phyloP scores from a whole-genome alignment of 2,888 invertebrate genomes.

The Germaria angustata region DNA sequence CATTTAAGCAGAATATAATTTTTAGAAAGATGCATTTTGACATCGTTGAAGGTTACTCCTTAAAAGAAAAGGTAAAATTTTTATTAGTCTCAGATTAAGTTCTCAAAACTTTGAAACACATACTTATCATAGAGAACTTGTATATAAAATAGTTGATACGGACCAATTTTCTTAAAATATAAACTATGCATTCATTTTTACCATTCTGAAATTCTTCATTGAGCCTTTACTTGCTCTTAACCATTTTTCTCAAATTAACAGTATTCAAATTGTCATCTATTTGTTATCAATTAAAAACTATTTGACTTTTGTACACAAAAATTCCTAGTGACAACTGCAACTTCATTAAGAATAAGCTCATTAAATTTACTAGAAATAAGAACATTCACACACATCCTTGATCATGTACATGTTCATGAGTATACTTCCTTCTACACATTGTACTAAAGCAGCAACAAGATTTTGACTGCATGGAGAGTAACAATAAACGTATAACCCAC shows the following conservation, averaged over 20 bases:
- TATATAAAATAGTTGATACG: no score
- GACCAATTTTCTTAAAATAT: no score
- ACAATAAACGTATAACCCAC: neutral
- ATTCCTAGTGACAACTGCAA: conserved; percentile 35
- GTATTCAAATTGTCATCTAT: conserved; percentile 5
- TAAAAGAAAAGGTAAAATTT: no score
- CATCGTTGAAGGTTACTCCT: no score
- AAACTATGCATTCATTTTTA: no score
- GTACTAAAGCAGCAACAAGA: conserved; percentile 13
- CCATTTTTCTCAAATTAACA: conserved; percentile 9
- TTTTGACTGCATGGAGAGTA: neutral
- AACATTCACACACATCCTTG: no score
- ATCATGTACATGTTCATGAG: neutral
- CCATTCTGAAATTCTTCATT: neutral
- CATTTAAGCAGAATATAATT: no score
- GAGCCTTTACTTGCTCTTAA: neutral
- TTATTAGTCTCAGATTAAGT: no score
- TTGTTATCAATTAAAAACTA: conserved; percentile 39
- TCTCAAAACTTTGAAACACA: no score
- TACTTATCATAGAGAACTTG: no score
- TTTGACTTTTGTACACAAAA: conserved; percentile 30
- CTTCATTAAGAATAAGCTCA: conserved; percentile 60
- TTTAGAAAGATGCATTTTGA: no score
- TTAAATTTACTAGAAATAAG: conserved; percentile 45
- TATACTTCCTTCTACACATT: neutral